Conservation (phyloP, 2,113 vertebrate genomes). For the Elachura formosa region DNA sequence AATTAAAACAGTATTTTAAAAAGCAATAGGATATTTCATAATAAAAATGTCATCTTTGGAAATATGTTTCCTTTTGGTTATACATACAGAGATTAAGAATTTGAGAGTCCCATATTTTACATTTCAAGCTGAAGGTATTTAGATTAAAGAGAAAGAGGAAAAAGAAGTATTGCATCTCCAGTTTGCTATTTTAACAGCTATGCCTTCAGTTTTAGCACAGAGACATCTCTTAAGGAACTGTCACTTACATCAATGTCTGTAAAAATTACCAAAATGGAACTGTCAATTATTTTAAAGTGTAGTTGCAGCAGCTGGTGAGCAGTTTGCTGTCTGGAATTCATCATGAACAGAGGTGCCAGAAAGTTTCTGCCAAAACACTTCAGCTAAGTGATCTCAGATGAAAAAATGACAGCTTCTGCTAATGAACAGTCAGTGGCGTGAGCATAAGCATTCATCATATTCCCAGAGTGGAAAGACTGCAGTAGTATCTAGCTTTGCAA, state of each 20-base stretch:
- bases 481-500: neutral
- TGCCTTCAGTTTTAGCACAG: neutral
- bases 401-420: constrained; percentile 43
- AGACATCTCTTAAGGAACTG: neutral
- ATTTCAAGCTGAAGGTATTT: neutral
- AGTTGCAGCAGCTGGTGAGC: constrained; percentile 21
- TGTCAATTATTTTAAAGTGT: constrained; percentile 1
- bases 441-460: neutral
- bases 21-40: neutral
- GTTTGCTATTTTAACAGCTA: neutral
- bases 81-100: neutral
- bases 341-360: neutral
- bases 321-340: constrained; percentile 16
- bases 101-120: neutral
- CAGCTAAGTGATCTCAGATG: constrained; percentile 19
- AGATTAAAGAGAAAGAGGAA: neutral
- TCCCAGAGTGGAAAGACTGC: neutral
- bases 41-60: constrained; percentile 1
- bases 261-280: constrained; percentile 8
- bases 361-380: constrained; percentile 31
- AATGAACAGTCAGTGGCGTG: neutral
- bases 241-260: neutral
- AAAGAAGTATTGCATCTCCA: neutral
- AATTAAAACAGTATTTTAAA: neutral
- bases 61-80: neutral